Percentiles rank a stretch among this genome's conserved stretches.
These are phyloP conservation scores for Caenorhabditis sp. DNA, from an alignment of 2,888 invertebrate genomes.

Conservation along the genomic window DNA sequence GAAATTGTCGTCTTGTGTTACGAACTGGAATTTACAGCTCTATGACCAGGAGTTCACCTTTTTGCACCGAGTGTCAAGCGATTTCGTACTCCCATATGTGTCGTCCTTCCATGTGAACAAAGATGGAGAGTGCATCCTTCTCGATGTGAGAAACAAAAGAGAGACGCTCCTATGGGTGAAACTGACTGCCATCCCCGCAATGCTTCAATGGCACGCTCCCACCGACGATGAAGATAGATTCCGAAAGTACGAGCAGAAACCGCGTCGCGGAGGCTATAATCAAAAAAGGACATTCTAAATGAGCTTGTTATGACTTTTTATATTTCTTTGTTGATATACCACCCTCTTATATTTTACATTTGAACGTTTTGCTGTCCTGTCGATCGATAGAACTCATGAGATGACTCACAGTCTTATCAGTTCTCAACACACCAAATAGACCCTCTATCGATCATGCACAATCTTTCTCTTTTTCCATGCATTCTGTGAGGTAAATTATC, in stretches of 20 bases:
- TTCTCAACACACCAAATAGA: constrained; percentile 10
- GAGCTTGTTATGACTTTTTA: neutral
- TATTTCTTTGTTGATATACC: constrained; percentile 6
- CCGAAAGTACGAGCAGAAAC: neutral
- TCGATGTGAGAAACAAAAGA: constrained; percentile 3
- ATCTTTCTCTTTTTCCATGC: constrained; percentile 16
- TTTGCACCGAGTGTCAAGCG: constrained; percentile 42
- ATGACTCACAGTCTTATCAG: constrained; percentile 14
- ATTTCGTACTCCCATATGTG: constrained; percentile 41
- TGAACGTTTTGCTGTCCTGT: neutral
- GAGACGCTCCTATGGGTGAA: neutral
- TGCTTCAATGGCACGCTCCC: constrained; percentile 3
- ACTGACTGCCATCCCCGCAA: neutral
- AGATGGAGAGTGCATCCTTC: constrained; percentile 20
- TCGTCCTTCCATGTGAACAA: constrained; percentile 42
- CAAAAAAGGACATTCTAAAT: neutral
- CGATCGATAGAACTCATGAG: neutral
- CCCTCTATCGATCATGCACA: constrained; percentile 1
- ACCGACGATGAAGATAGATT: neutral
- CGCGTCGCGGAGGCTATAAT: neutral
- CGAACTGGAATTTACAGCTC: constrained; percentile 25
- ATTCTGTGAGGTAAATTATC: constrained; percentile 23
- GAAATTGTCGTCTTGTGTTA: neutral
- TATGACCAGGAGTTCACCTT: constrained; percentile 38
- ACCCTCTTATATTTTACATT: neutral